A percentile compares a stretch with the other conserved stretches of the same genome.
These are phyloP conservation scores for Hyposoter dolosus DNA, from an alignment of 2,888 invertebrate species.

Conservation along the genomic window DNA sequence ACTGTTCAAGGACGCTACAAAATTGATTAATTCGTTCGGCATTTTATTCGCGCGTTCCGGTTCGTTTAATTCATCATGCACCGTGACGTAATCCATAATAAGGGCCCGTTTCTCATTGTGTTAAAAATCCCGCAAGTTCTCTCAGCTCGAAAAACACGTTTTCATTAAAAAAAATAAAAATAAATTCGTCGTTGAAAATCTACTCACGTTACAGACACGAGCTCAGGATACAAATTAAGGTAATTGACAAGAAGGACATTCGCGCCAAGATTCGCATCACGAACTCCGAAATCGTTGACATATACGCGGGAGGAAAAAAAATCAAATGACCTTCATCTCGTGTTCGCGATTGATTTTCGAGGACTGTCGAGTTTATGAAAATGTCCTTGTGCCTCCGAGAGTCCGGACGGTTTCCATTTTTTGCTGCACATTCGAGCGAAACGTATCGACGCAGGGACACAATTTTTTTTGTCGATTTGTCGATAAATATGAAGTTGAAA, in stretches of 20 bases:
- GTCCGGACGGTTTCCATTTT: not conserved
- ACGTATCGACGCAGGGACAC: not conserved
- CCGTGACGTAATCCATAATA: not conserved
- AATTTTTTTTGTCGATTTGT: no score
- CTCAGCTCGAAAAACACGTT: not conserved
- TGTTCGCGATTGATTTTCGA: constrained; percentile 1
- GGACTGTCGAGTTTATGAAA: not conserved
- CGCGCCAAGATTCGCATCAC: constrained; percentile 19
- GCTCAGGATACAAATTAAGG: constrained; percentile 2
- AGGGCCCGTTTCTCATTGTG: not conserved
- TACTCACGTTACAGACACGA: not conserved
- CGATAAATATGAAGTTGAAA: no score
- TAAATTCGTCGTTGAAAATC: not conserved
- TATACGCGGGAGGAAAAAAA: not conserved
- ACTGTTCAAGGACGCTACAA: not conserved
- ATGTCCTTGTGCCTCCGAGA: not conserved
- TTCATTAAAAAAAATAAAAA: not conserved
- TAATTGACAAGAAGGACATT: not conserved
- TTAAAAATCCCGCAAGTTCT: not conserved
- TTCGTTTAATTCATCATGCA: not conserved
- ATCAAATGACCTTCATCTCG: not conserved
- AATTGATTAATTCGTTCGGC: constrained; percentile 6
- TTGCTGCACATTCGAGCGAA: constrained; percentile 3
- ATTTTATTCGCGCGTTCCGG: not conserved
- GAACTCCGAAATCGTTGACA: constrained; percentile 1